phyloP scores from a whole-genome alignment of 1,140 invertebrate genomes.

The Drosophila nigrodunni region DNA sequence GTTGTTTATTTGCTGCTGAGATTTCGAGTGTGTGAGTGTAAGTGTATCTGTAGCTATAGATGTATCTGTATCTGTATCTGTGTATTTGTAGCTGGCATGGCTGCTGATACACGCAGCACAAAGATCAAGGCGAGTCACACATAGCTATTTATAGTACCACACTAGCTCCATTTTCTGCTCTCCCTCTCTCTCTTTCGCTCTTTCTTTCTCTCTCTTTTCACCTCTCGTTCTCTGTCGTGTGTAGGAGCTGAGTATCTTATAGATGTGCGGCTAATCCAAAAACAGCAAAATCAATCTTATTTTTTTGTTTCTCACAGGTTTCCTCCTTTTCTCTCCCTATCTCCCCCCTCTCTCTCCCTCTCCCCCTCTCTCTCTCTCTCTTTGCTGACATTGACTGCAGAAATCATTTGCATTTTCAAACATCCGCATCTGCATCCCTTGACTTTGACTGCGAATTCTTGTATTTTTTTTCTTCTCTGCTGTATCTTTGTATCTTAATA shows the following conservation, averaged over 20 bases:
- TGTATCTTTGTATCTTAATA: slow-evolving; percentile 40
- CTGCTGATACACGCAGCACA: slow-evolving; percentile 42
- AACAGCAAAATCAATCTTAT: slow-evolving; percentile 11
- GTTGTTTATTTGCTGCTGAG: slow-evolving; percentile 57
- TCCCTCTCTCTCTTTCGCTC: background rate
- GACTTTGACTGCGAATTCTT: slow-evolving; percentile 50
- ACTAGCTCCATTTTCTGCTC: background rate
- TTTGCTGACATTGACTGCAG: slow-evolving; percentile 50
- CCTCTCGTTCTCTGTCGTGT: background rate
- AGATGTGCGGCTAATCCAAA: slow-evolving; percentile 31
- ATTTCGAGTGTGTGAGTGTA: slow-evolving; percentile 52
- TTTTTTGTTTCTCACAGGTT: slow-evolving; percentile 5
- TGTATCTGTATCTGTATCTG: slow-evolving; percentile 43
- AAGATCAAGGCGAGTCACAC: slow-evolving; percentile 48
- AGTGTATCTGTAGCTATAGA: slow-evolving; percentile 26
- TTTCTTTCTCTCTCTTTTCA: background rate
- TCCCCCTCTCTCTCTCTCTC: slow-evolving; percentile 26
- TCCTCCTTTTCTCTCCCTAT: slow-evolving; percentile 46
- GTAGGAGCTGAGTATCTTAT: slow-evolving; percentile 32
- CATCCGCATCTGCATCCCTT: slow-evolving; percentile 35
- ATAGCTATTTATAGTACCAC: slow-evolving; percentile 51
- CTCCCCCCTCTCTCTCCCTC: slow-evolving; percentile 53
- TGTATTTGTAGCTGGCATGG: slow-evolving; percentile 26
- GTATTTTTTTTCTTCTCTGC: slow-evolving; percentile 58
- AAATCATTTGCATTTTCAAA: slow-evolving; percentile 57